Evolutionary conservation across 2,113 vertebrate genomes (phyloP).

Genomic region (Siniperca chuatsi): DNA sequence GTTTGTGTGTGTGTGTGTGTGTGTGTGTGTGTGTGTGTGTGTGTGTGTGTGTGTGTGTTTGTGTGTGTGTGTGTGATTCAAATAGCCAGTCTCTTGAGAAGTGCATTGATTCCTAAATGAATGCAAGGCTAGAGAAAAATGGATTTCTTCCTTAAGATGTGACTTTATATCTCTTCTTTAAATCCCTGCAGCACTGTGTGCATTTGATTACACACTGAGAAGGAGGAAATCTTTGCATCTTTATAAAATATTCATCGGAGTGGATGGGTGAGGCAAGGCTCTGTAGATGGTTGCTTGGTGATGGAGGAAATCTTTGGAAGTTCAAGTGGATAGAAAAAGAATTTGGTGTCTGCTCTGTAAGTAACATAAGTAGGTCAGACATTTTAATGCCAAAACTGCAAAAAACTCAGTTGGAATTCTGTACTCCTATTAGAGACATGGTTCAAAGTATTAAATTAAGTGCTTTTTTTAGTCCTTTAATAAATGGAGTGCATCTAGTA

Average conservation of each 20-base stretch:
- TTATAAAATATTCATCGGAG: conserved; percentile 87
- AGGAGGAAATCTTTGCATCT: conserved; percentile 84
- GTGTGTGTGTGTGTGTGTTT: conserved; percentile 10
- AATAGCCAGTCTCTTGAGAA: conserved; percentile 76
- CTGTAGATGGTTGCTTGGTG: conserved; percentile 72
- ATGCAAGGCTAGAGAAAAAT: conserved; percentile 83
- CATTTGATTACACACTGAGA: conserved; percentile 85
- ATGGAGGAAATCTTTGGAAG: conserved; percentile 72
- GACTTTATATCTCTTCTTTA: conserved; percentile 83
- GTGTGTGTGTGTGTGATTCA: conserved; percentile 49
- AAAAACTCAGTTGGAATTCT: conserved; percentile 27
- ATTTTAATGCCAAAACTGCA: conserved; percentile 52
- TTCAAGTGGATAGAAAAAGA: conserved; percentile 61
- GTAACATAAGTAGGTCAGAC: conserved; percentile 66
- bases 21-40: conserved; percentile 26
- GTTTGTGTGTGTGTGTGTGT: conserved; percentile 21
- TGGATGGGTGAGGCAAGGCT: conserved; percentile 76
- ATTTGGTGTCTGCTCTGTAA: conserved; percentile 65
- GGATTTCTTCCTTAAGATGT: conserved; percentile 81
- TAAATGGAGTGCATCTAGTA: conserved; percentile 68
- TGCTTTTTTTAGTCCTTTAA: conserved; percentile 51
- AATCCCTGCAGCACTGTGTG: conserved; percentile 81
- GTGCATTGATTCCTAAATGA: conserved; percentile 86
- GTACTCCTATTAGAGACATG: conserved; percentile 13
- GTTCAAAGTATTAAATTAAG: conserved; percentile 55